Conservation (phyloP, 2,888 invertebrate genomes). For the Poecilobothrus nobilitatus region DNA sequence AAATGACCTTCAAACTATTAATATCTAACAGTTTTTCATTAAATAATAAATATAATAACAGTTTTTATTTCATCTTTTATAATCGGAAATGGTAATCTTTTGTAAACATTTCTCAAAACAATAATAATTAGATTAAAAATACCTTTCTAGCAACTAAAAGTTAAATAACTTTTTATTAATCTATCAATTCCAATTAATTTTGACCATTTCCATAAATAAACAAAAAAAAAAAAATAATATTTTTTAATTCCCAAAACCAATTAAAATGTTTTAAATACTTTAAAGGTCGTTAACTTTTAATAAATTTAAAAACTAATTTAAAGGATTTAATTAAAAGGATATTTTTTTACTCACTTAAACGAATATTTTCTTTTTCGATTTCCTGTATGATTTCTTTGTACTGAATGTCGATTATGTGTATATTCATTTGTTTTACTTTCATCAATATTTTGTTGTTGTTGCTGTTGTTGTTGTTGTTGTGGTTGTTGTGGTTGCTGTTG, state of each 20-base stretch:
- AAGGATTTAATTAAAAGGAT: neutral
- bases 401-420: slow-evolving; percentile 15
- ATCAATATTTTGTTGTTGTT: neutral
- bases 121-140: too few relatives aligned
- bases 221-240: neutral
- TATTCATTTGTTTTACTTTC: slow-evolving; percentile 9
- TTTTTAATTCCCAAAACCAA: neutral
- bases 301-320: neutral
- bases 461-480: slow-evolving; percentile 11
- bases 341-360: slow-evolving; percentile 44
- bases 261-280: neutral
- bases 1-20: too few relatives aligned
- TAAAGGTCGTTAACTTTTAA: neutral
- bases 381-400: slow-evolving; percentile 6
- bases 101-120: too few relatives aligned
- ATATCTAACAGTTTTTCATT: too few relatives aligned
- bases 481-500: neutral
- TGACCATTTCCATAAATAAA: too few relatives aligned
- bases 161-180: too few relatives aligned
- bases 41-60: too few relatives aligned
- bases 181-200: neutral
- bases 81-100: too few relatives aligned
- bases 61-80: too few relatives aligned
- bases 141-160: too few relatives aligned
- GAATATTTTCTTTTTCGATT: slow-evolving; percentile 46